Percentiles rank a stretch among this genome's conserved stretches.
These are phyloP conservation scores for Aradophagus sp. DNA, from an alignment of 1,140 invertebrate genomes.

Conservation along the genomic window DNA sequence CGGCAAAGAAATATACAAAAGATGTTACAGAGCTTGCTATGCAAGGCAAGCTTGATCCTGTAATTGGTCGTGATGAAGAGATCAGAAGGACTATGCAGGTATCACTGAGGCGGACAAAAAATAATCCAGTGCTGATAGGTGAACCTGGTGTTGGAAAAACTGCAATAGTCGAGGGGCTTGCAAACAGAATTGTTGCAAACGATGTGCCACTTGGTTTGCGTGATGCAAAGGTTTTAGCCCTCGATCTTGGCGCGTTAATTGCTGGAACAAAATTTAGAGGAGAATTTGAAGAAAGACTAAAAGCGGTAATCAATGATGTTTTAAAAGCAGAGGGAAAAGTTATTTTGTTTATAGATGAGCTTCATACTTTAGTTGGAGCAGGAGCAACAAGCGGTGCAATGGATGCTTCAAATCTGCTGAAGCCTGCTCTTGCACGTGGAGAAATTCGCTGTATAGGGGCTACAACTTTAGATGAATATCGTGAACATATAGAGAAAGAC, in stretches of 20 bases:
- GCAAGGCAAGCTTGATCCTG: constrained; percentile 26
- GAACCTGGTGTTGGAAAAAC: too few relatives aligned
- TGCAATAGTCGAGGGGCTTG: too few relatives aligned
- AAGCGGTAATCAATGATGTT: constrained; percentile 65
- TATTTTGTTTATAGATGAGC: constrained; percentile 69
- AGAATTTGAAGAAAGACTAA: too few relatives aligned
- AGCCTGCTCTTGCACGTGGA: constrained; percentile 14
- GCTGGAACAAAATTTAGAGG: too few relatives aligned
- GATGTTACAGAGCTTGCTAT: constrained; percentile 16
- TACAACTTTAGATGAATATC: constrained; percentile 18
- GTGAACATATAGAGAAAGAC: constrained; percentile 15
- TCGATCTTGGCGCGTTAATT: too few relatives aligned
- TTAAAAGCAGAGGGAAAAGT: constrained; percentile 46
- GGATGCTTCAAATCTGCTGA: constrained; percentile 16
- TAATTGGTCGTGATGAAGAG: constrained; percentile 66
- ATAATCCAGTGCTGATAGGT: constrained; percentile 69
- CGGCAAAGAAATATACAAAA: constrained; percentile 19
- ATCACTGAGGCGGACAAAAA: constrained; percentile 60
- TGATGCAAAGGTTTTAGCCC: too few relatives aligned
- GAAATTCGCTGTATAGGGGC: constrained; percentile 11
- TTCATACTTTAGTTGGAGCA: constrained; percentile 63
- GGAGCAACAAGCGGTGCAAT: constrained; percentile 31
- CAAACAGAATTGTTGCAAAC: too few relatives aligned
- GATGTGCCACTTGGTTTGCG: too few relatives aligned
- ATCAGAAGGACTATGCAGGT: constrained; percentile 59